A percentile compares a stretch with the other conserved stretches of the same genome.
Conservation (phyloP, 1,140 invertebrate species). For the Drosophila kurseongensis region DNA sequence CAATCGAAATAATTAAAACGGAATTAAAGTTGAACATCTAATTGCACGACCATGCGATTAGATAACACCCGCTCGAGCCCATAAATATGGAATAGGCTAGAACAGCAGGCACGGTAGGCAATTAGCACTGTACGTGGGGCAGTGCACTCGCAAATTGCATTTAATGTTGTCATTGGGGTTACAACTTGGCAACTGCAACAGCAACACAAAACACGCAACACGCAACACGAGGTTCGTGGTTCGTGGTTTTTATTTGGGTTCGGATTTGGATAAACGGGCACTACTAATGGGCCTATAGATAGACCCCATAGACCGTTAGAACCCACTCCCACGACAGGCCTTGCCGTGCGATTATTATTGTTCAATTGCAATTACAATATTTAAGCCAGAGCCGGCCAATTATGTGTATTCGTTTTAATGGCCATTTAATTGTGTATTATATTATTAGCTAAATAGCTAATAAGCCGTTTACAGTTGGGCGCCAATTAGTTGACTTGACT, state of each 20-base stretch:
- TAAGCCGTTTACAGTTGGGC: conserved; percentile 23
- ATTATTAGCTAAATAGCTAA: conserved; percentile 21
- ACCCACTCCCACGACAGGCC: conserved; percentile 35
- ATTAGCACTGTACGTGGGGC: conserved; percentile 37
- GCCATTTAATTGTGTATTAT: conserved; percentile 52
- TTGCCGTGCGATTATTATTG: conserved; percentile 36
- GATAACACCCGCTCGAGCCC: conserved; percentile 3
- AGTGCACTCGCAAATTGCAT: conserved; percentile 39
- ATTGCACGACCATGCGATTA: conserved; percentile 13
- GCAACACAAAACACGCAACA: conserved; percentile 32
- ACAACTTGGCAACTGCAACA: conserved; percentile 17
- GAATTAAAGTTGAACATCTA: conserved; percentile 14
- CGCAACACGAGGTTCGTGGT: conserved; percentile 13
- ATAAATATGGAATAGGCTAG: neutral
- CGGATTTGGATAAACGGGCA: neutral
- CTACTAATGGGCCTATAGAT: neutral
- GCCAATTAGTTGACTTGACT: conserved; percentile 43
- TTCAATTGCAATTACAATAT: conserved; percentile 37
- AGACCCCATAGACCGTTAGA: conserved; percentile 11
- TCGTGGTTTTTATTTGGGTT: conserved; percentile 16
- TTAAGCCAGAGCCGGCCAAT: conserved; percentile 32
- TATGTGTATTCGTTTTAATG: conserved; percentile 61
- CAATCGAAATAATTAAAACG: conserved; percentile 26
- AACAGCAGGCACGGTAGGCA: neutral
- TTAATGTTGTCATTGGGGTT: conserved; percentile 62